Evolutionary conservation across 1,140 invertebrate species (phyloP).

Genomic region (Leptinotarsa defecta): DNA sequence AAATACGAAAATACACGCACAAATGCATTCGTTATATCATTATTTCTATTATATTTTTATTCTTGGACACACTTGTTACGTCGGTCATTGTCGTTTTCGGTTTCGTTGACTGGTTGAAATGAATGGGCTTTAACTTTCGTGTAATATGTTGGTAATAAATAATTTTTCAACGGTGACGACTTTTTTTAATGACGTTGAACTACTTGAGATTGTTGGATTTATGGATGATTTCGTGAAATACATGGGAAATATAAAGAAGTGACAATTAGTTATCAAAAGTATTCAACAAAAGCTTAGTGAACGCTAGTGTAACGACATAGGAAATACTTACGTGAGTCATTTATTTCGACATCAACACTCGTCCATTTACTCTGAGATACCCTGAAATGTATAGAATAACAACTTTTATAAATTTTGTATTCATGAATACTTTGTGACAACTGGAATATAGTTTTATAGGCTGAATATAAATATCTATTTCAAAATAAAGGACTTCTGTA

Average conservation of each 20-base stretch:
- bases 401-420: too few species aligned
- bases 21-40: conserved; percentile 19
- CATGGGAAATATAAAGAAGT: neutral
- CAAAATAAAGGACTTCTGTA: too few species aligned
- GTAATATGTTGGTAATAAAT: conserved; percentile 22
- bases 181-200: conserved; percentile 12
- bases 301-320: too few species aligned
- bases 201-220: conserved; percentile 7
- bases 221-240: conserved; percentile 5
- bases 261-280: too few species aligned
- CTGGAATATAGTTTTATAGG: too few species aligned
- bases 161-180: conserved; percentile 6
- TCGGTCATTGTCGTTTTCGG: conserved; percentile 24
- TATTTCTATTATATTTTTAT: conserved; percentile 30
- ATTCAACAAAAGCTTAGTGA: too few species aligned
- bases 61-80: conserved; percentile 27
- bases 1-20: neutral
- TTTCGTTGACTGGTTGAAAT: conserved; percentile 24
- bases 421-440: too few species aligned
- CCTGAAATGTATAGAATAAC: too few species aligned
- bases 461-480: too few species aligned
- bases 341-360: too few species aligned
- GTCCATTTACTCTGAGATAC: too few species aligned
- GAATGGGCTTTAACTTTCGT: conserved; percentile 10
- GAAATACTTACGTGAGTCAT: too few species aligned